phyloP scores from a whole-genome alignment of 2,888 invertebrate genomes.

The Clunio marinus region DNA sequence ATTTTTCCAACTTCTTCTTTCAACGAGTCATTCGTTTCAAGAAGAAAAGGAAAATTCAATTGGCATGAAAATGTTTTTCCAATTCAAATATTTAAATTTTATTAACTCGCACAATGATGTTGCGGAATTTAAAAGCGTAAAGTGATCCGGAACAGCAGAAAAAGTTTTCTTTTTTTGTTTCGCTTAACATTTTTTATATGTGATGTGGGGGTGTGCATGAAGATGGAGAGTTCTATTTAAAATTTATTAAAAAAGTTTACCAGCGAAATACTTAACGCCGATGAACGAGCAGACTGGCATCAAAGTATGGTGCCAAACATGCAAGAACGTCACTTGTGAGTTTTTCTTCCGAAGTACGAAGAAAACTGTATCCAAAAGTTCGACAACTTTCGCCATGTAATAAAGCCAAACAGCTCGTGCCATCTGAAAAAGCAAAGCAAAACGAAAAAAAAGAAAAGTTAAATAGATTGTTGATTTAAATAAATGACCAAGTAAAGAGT shows the following conservation, averaged over 20 bases:
- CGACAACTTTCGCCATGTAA: slow-evolving; percentile 51
- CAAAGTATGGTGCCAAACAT: slow-evolving; percentile 78
- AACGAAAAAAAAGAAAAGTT: not conserved
- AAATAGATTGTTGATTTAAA: not conserved
- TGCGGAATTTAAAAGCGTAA: slow-evolving; percentile 16
- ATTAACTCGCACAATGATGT: slow-evolving; percentile 20
- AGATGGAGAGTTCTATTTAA: no score
- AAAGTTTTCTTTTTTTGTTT: no score
- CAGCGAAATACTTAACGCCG: slow-evolving; percentile 67
- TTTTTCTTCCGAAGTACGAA: slow-evolving; percentile 80
- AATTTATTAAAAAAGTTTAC: slow-evolving; percentile 46
- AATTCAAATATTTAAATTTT: slow-evolving; percentile 38
- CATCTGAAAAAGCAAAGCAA: slow-evolving; percentile 46
- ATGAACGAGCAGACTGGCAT: slow-evolving; percentile 64
- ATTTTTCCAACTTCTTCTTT: slow-evolving; percentile 8
- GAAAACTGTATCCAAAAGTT: slow-evolving; percentile 58
- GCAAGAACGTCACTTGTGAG: slow-evolving; percentile 76
- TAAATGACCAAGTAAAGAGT: slow-evolving; percentile 10
- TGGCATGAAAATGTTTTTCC: slow-evolving; percentile 35
- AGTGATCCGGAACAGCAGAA: slow-evolving; percentile 1
- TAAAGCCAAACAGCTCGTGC: slow-evolving; percentile 52
- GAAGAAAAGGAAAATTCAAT: slow-evolving; percentile 29
- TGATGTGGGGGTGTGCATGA: no score
- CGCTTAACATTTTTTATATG: no score
- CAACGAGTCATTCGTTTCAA: not conserved